Evolutionary conservation across 64 coral and sea anemone genomes (phyloP), one percentile per base, ranked within the genome.

Genomic region (Trachythela sp.): DNA sequence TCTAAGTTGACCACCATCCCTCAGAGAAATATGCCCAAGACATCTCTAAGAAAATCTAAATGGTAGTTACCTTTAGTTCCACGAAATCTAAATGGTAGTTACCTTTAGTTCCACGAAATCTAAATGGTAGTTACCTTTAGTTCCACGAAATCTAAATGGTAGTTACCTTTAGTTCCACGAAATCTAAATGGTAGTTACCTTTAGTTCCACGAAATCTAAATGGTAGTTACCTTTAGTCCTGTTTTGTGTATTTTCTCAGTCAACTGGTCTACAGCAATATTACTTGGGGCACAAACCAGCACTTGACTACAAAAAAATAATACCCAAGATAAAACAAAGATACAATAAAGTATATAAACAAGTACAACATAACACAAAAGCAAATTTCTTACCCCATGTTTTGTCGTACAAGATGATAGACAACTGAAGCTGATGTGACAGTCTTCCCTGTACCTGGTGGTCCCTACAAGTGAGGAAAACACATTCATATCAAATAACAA

Each of bases 211-310:
- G n/a, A n/a, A n/a, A n/a, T n/a, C n/a, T n/a, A n/a, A n/a, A n/a
- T n/a, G n/a, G n/a, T n/a, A n/a, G n/a, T n/a, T 87, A 94, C 92
- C 94, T 85, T 80, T 18, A 80, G 75, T 58, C 96, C 96, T 39
- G 96, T 99, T 54, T 99, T 99, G 54, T 99, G 96, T 42, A 99
- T 99, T 56, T 99, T 99, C 84, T 99, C 96, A 84, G 96, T 99
- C 35, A 99, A 77, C 48, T 99, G 96, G 56, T 99, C 96, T 20
- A 99, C 96, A 41, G 96, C 96, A 85, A 99, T 99, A 88, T 99
- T 99, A 88, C 96, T 99, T 51, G 96, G 96, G 35, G 96, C 96
- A 93, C 96, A 99, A 15, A 99, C 96, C 24, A 99, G 76, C 40
- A 99, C 96, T 93, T 99, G 96, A 38, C 96, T 99, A 40, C 8